phyloP scores from a whole-genome alignment of 2,113 vertebrate genomes.

The Nansenia antarctica region DNA sequence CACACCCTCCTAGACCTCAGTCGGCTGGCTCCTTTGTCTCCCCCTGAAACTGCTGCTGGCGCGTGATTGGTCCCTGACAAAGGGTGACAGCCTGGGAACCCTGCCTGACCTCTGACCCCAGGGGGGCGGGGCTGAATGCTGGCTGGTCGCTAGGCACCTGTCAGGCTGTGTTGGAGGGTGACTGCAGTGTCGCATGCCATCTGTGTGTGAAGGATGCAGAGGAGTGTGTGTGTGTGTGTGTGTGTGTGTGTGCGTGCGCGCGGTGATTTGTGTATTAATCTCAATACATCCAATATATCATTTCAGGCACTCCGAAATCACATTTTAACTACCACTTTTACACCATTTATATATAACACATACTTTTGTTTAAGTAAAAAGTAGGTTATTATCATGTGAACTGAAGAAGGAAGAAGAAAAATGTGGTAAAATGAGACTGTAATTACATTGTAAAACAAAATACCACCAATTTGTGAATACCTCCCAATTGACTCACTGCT shows the following conservation, averaged over 20 bases:
- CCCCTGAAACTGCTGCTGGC: constrained; percentile 76
- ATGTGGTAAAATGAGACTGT: too few relatives aligned
- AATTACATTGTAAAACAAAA: not conserved
- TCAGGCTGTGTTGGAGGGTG: constrained; percentile 60
- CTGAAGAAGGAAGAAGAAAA: too few relatives aligned
- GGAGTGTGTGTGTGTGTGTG: too few relatives aligned
- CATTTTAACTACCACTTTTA: too few relatives aligned
- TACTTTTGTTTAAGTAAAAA: too few relatives aligned
- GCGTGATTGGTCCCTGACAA: constrained; percentile 77
- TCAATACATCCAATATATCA: too few relatives aligned
- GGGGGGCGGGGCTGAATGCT: constrained; percentile 51
- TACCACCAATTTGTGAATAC: not conserved
- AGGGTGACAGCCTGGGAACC: constrained; percentile 83
- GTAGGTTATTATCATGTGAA: too few relatives aligned
- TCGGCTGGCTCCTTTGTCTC: constrained; percentile 75
- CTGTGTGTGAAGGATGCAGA: not conserved
- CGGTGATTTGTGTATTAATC: too few relatives aligned
- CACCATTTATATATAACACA: too few relatives aligned
- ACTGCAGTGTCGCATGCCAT: not conserved
- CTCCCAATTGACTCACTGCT: not conserved
- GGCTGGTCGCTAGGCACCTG: constrained; percentile 77
- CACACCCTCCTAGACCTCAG: constrained; percentile 30
- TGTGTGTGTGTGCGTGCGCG: constrained; percentile 8
- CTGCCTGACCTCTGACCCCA: constrained; percentile 75
- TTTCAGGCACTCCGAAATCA: too few relatives aligned